Evolutionary conservation across 2,113 vertebrate species (phyloP).

Genomic region (Pogona vitticeps): DNA sequence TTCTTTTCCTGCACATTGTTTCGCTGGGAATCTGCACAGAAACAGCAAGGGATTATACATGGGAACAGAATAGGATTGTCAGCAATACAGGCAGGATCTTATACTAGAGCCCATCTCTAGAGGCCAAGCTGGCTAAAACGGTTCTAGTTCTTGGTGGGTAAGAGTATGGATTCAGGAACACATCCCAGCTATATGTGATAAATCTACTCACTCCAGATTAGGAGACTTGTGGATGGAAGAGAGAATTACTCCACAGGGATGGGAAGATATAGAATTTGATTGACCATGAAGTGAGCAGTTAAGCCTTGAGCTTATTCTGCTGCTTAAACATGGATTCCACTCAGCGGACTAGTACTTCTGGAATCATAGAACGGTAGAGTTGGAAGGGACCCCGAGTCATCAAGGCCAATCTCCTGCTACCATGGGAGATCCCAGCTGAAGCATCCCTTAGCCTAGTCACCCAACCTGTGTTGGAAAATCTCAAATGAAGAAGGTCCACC

Average conservation of each 20-base stretch:
- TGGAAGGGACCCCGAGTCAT: too few species aligned
- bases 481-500: too few species aligned
- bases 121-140: not conserved
- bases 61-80: not conserved
- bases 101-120: not conserved
- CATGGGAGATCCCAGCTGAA: too few species aligned
- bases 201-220: not conserved
- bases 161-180: not conserved
- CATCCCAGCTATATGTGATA: not conserved
- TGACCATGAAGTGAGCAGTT: not conserved
- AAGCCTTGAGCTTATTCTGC: not conserved
- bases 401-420: too few species aligned
- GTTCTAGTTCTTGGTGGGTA: not conserved
- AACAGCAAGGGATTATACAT: not conserved
- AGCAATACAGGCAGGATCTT: not conserved
- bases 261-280: not conserved
- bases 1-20: slow-evolving; percentile 83
- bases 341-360: not conserved
- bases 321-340: not conserved
- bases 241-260: not conserved
- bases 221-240: not conserved
- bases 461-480: too few species aligned
- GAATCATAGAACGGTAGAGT: too few species aligned
- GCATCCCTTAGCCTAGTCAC: too few species aligned
- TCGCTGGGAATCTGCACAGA: slow-evolving; percentile 80